Base-by-base conservation (phyloP, 1,140 invertebrate species). In the Drosophila miranda region DNA sequence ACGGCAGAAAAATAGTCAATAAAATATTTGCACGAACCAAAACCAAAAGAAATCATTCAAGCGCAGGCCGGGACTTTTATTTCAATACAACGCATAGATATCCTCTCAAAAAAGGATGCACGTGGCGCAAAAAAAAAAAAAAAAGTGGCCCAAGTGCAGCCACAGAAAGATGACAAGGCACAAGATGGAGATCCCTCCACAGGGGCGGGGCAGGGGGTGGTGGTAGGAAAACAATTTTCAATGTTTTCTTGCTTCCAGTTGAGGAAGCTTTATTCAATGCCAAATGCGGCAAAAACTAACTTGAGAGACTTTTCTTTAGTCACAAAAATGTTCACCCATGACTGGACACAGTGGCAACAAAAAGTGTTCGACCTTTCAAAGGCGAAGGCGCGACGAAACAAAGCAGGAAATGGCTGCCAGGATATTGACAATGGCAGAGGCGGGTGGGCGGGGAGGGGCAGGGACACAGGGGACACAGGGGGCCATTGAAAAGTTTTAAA, bases 161-260 rank as follows among this genome's bases (percentile, higher is more conserved):
- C 30, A 30, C 28, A 34, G 30, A 68, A 76, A 81, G 82, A 77
- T 74, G 82, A 81, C 77, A 84, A 77, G 19, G 19, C 19, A 1
- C 19, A 2, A 19, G 19, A 19, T 19, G 0, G 34, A 13, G 11
- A 38, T 54, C 16, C 9, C 9, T 26, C 62, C 58, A 66, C 57
- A 66, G 48, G 5, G 19, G 1, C 0, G n/a, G 3, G 53, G 42
- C n/a, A n/a, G n/a, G n/a, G n/a, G n/a, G n/a, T n/a, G n/a, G n/a
- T n/a, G n/a, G n/a, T n/a, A 76, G 81, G 78, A 86, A 87, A 86
- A 86, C 81, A 86, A 86, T 86, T 86, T 86, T 75, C 82, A 86
- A 86, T 86, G 82, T 86, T 86, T 73, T 82, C 11, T 38, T 87
- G 78, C 82, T 87, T 82, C 78, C 68, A 82, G 74, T 78, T 75